These are phyloP conservation scores for Bedellia somnulentella DNA, from an alignment of 2,888 invertebrate genomes.

Conservation along the genomic window DNA sequence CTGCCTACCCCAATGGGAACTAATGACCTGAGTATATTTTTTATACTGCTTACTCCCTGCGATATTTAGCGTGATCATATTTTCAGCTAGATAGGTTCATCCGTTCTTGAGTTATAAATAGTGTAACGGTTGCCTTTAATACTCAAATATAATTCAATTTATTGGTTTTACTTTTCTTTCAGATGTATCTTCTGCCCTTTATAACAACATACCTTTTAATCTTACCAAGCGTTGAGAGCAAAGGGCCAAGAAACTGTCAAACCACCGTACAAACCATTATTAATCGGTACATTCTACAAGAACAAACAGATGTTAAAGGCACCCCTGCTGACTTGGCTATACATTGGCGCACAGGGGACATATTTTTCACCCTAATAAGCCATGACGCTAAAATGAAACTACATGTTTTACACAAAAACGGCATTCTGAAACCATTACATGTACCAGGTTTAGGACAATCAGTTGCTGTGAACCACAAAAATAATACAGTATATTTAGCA, in stretches of 20 bases:
- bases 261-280: conserved; percentile 29
- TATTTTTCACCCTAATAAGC: conserved; percentile 40
- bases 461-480: conserved; percentile 44
- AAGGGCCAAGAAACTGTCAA: conserved; percentile 15
- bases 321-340: conserved; percentile 45
- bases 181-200: too few relatives aligned
- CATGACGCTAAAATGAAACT: conserved; percentile 45
- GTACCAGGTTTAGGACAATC: conserved; percentile 43
- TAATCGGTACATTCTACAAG: conserved; percentile 26
- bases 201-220: too few relatives aligned
- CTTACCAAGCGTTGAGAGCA: background rate
- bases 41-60: too few relatives aligned
- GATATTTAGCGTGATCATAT: too few relatives aligned
- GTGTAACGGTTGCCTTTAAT: too few relatives aligned
- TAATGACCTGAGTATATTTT: too few relatives aligned
- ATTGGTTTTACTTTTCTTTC: too few relatives aligned
- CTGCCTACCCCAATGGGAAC: too few relatives aligned
- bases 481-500: conserved; percentile 43
- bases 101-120: too few relatives aligned
- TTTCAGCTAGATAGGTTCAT: too few relatives aligned
- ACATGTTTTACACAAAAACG: conserved; percentile 24
- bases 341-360: conserved; percentile 39
- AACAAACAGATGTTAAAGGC: conserved; percentile 24
- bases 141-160: too few relatives aligned
- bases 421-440: conserved; percentile 32